These are phyloP conservation scores for Elachura formosa DNA, from an alignment of 2,113 vertebrate genomes.

Conservation along the genomic window DNA sequence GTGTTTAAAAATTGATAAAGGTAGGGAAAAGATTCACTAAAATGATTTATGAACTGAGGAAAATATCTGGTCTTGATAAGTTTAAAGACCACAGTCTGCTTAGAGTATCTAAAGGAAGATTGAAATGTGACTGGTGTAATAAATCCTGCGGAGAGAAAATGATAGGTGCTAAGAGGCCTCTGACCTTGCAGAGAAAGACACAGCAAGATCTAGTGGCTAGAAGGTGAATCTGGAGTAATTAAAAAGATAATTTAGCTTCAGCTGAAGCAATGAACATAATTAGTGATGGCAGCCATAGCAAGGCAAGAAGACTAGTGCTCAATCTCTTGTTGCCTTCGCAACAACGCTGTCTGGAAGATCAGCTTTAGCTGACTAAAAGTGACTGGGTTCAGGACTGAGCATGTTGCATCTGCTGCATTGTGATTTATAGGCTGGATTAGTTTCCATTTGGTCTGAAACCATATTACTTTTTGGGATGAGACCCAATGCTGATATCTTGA, in stretches of 20 bases:
- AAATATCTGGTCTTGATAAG: not conserved
- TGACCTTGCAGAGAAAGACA: not conserved
- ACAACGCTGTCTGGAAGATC: not conserved
- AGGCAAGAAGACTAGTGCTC: not conserved
- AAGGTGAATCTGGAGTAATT: not conserved
- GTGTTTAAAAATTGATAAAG: not conserved
- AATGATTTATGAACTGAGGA: not conserved
- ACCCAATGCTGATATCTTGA: slow-evolving; percentile 27
- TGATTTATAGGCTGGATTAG: not conserved
- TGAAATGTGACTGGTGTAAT: not conserved
- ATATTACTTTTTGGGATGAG: slow-evolving; percentile 12
- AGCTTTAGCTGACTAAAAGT: not conserved
- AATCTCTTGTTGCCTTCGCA: not conserved
- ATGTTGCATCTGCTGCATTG: not conserved
- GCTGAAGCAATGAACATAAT: not conserved
- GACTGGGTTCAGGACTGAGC: not conserved
- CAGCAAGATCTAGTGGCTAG: not conserved
- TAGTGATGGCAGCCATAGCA: not conserved
- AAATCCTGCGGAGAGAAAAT: not conserved
- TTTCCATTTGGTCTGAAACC: slow-evolving; percentile 8
- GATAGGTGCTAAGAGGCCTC: not conserved
- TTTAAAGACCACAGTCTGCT: not conserved
- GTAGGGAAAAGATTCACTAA: not conserved
- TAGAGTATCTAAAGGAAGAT: not conserved
- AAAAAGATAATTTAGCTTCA: not conserved